Evolutionary conservation across 2,888 invertebrate genomes (phyloP), one percentile per base, ranked within the genome.

Genomic region (Pantelozetes paolii): DNA sequence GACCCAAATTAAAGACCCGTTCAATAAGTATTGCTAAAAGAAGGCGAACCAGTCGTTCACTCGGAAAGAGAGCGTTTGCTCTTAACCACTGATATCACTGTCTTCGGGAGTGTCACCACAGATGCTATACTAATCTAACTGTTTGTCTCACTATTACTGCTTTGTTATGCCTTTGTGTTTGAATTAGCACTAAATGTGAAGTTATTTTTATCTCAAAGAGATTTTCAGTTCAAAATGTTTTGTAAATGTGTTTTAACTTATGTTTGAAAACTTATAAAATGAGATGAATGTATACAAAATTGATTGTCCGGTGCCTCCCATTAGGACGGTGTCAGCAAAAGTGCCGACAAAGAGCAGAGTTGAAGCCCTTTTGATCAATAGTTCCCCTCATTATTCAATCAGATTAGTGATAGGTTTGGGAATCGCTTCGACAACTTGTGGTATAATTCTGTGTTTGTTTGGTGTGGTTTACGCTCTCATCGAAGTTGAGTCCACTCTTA

Each of bases 271-370:
- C 8, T 50, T 50, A n/a, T 50, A 20, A 50, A 50, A 57, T 64
- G 13, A 30, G 20, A 64, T 64, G 64, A 64, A n/a, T 64, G 20
- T 30, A 20, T 36, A 36, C 18, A 18, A 64, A n/a, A 32, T 13
- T 30, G 11, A 62, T 2, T 30, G 62, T 62, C 13, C n/a, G 15
- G 13, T 9, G 36, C 40, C 36, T 36, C 26, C 36, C 26, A n/a
- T 13, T 15, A 1, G 9, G 8, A 64, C 32, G 36, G 64, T 36
- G n/a, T 8, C 32, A 18, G 64, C 64, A 15, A 57, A 57, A 57
- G 64, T 64, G 36, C 64, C 64, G 18, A 64, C 64, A 64, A 64
- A 64, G 40, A 64, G 64, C 30, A 32, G 40, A 36, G 64, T 64
- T 5, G 36, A 64, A n/a, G 64, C 64, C 11, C 40, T 64, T 36